Evolutionary conservation across 2,888 invertebrate genomes (phyloP).

Genomic region (Saturnia pavonia): DNA sequence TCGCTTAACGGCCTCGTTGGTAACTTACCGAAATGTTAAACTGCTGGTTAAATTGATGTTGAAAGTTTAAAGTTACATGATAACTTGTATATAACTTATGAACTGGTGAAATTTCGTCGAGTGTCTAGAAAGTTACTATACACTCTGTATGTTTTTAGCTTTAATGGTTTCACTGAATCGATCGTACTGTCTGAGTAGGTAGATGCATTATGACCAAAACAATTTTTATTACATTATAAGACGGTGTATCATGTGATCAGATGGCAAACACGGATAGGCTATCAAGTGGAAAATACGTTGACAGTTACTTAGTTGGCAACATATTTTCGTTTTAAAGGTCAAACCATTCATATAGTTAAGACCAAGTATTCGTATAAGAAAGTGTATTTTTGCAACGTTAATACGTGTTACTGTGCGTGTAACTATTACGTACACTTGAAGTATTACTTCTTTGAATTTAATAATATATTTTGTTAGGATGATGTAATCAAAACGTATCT

Average conservation of each 20-base stretch:
- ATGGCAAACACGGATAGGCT: too few species aligned
- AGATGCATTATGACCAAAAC: neutral
- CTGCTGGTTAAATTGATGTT: constrained; percentile 28
- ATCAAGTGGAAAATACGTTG: too few species aligned
- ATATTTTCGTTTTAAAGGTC: too few species aligned
- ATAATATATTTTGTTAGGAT: too few species aligned
- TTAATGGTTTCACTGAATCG: neutral
- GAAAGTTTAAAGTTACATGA: constrained; percentile 27
- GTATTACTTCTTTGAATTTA: too few species aligned
- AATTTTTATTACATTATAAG: neutral
- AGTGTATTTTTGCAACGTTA: too few species aligned
- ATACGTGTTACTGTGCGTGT: too few species aligned
- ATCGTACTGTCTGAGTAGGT: neutral
- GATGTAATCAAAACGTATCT: too few species aligned
- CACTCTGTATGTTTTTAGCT: neutral
- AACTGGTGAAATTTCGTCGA: neutral
- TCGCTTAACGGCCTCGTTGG: constrained; percentile 32
- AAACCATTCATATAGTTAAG: too few species aligned
- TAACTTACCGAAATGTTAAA: constrained; percentile 33
- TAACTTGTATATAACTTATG: constrained; percentile 20
- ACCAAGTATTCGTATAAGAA: too few species aligned
- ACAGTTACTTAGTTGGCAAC: too few species aligned
- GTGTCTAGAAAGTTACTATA: neutral
- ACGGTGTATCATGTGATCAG: neutral
- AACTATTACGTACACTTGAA: too few species aligned